A percentile compares a stretch with the other conserved stretches of the same genome.
These are phyloP conservation scores for Myrmecophaga tridactyla DNA, from an alignment of 2,113 vertebrate genomes.

Conservation along the genomic window DNA sequence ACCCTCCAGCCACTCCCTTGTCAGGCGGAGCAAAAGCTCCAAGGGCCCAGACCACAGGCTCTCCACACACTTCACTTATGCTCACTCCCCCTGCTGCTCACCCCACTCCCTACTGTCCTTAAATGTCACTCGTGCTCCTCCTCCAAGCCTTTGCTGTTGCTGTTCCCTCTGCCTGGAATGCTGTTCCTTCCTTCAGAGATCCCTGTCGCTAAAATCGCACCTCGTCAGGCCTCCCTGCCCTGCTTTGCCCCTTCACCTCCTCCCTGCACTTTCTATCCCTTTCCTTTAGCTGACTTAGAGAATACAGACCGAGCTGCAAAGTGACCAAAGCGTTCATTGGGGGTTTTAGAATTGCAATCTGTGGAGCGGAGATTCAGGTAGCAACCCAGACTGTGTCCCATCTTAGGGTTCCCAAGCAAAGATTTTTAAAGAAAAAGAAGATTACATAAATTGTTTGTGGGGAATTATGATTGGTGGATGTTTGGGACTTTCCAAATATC, in stretches of 20 bases:
- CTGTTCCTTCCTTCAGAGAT: not conserved
- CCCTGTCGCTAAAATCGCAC: not conserved
- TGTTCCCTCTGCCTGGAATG: not conserved
- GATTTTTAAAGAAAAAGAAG: too few relatives aligned
- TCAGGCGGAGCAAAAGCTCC: not conserved
- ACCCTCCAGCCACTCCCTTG: not conserved
- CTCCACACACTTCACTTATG: not conserved
- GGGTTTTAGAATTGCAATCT: too few relatives aligned
- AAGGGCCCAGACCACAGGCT: not conserved
- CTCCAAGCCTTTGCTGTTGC: not conserved
- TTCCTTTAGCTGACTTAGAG: too few relatives aligned
- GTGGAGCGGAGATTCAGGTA: too few relatives aligned
- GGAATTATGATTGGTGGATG: too few relatives aligned
- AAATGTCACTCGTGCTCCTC: not conserved
- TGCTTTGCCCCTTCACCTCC: not conserved
- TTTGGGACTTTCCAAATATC: too few relatives aligned
- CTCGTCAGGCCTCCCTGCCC: not conserved
- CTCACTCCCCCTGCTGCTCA: not conserved
- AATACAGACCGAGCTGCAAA: too few relatives aligned
- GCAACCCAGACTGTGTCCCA: too few relatives aligned
- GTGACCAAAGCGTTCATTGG: too few relatives aligned
- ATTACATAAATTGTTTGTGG: too few relatives aligned
- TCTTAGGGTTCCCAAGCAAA: too few relatives aligned
- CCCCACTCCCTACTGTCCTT: not conserved
- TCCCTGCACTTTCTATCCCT: not conserved